A percentile compares a stretch with the other conserved stretches of the same genome.
Conservation (phyloP, 2,888 invertebrate genomes). For the Pasiphila rectangulata region DNA sequence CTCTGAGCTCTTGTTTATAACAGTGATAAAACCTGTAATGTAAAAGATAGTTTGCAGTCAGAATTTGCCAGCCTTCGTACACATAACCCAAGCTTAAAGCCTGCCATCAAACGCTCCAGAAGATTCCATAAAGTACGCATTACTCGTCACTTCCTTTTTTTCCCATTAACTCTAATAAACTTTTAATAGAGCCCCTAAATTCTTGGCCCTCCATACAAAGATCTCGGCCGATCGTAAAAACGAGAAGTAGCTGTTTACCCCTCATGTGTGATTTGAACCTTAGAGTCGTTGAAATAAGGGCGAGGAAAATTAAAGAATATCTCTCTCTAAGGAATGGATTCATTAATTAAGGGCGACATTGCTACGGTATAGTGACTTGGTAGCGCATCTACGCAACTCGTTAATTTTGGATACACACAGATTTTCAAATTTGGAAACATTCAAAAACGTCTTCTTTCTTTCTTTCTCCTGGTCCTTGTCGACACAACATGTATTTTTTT, state of each 20-base stretch:
- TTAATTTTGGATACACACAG: conserved; percentile 35
- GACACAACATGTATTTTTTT: too few relatives aligned
- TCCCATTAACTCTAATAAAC: conserved; percentile 20
- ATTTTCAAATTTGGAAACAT: background rate
- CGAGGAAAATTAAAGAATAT: conserved; percentile 26
- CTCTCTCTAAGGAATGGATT: conserved; percentile 27
- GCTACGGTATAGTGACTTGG: conserved; percentile 34
- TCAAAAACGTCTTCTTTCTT: too few relatives aligned
- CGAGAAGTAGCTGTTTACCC: conserved; percentile 2
- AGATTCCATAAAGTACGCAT: conserved; percentile 4
- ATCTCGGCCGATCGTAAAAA: conserved; percentile 29
- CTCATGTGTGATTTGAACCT: conserved; percentile 15
- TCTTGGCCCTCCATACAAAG: conserved; percentile 25
- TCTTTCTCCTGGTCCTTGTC: too few relatives aligned
- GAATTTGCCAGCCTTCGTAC: background rate
- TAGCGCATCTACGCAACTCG: conserved; percentile 42
- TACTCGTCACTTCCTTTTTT: conserved; percentile 2
- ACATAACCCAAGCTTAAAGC: background rate
- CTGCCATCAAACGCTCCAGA: background rate
- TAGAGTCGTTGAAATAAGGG: conserved; percentile 13
- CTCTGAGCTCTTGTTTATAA: too few relatives aligned
- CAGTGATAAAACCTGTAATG: background rate
- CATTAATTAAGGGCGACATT: conserved; percentile 38
- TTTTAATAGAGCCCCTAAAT: conserved; percentile 28
- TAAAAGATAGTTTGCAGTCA: background rate